phyloP scores from a whole-genome alignment of 2,888 invertebrate species.

The Ectemnius lituratus region DNA sequence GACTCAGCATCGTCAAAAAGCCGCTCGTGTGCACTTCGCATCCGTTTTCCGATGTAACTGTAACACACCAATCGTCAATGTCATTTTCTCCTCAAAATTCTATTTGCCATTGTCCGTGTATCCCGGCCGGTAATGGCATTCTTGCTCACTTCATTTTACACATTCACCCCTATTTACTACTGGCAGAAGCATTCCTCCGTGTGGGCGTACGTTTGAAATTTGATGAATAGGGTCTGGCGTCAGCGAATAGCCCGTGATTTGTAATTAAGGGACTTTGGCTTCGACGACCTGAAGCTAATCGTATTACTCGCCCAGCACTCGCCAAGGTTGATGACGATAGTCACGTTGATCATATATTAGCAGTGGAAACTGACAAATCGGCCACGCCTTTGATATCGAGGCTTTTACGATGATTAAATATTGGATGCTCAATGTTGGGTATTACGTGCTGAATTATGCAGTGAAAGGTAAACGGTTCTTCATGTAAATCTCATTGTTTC shows the following conservation, averaged over 20 bases:
- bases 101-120: not conserved
- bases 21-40: slow-evolving; percentile 53
- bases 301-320: too few relatives aligned
- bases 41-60: slow-evolving; percentile 72
- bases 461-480: not conserved
- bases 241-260: slow-evolving; percentile 31
- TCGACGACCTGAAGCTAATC: too few relatives aligned
- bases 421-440: too few relatives aligned
- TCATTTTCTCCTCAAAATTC: slow-evolving; percentile 7
- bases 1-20: slow-evolving; percentile 60
- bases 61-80: slow-evolving; percentile 59
- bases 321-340: too few relatives aligned
- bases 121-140: not conserved
- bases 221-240: slow-evolving; percentile 45
- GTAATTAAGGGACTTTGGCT: slow-evolving; percentile 52
- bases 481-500: too few relatives aligned
- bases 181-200: not conserved
- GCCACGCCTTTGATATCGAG: too few relatives aligned
- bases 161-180: not conserved
- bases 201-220: slow-evolving; percentile 29
- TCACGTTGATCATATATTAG: too few relatives aligned
- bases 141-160: not conserved
- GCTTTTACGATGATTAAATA: too few relatives aligned
- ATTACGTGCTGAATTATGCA: not conserved
- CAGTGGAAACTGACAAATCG: too few relatives aligned